Base-by-base conservation (phyloP, 1,140 invertebrate species). In the Stegodyphus mimosarum region DNA sequence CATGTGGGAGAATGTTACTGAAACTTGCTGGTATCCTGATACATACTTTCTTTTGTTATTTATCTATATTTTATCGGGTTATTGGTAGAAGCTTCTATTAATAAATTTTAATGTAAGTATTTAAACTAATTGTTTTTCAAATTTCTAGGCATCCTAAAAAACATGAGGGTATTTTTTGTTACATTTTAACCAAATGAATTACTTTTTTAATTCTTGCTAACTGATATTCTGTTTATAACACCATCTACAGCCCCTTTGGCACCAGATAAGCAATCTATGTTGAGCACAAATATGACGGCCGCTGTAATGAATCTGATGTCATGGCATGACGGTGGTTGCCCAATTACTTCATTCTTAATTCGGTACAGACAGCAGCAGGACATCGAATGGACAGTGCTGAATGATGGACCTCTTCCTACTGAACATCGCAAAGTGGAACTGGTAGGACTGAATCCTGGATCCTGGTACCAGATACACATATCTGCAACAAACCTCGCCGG, bases 271-370 rank as follows among this genome's bases (percentile, higher is more conserved):
- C 76, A 86, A 7, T 84, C 87, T 7, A 64, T 89, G 15, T 64
- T 90, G 33, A 86, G 83, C 48, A 83, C 87, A 3, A 92, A 92
- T 86, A 88, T 89, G 13, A 92, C 92, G 4, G 89, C 89, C 2
- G 90, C 91, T n/a, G 90, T 89, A 55, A 88, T 92, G 69, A 89
- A 91, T 83, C 86, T 93, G 52, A 90, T 90, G 51, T 89, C 91
- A 5, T 93, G 93, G 92, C 90, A 91, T 53, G 91, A 91, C 69
- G 90, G 91, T n/a, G 92, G 91, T 7, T 94, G 93, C 89, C 91
- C 92, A 6, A 91, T 94, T 66, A 89, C 88, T 6, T 91, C 91
- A 66, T 93, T 92, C 87, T 90, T 91, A 55, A 90, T 93, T 10
- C 90, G 90, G 15, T 91, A 91, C 77, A 90, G 90, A 51, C 78